Percentiles rank a stretch among this genome's conserved stretches.
These are phyloP conservation scores for Aphyosemion australe DNA, from an alignment of 2,113 vertebrate species.

Conservation along the genomic window DNA sequence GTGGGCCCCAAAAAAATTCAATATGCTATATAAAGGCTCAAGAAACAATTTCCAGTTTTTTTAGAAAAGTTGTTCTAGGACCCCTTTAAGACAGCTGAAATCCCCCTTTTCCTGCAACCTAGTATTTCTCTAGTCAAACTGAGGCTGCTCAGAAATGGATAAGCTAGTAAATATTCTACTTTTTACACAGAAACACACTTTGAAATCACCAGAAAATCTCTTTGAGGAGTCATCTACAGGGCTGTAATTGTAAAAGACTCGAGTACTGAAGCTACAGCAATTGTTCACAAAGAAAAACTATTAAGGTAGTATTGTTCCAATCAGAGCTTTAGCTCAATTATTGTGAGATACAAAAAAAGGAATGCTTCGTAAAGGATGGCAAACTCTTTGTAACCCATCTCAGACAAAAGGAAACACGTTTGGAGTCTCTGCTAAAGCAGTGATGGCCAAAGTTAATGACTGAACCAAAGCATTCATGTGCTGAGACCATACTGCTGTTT, in stretches of 20 bases:
- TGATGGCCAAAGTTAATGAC: background rate
- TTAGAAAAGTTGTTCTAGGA: too few relatives aligned
- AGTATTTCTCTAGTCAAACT: too few relatives aligned
- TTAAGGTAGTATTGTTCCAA: background rate
- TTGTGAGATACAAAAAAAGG: too few relatives aligned
- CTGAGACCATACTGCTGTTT: background rate
- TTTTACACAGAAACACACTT: too few relatives aligned
- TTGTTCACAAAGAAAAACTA: conserved; percentile 12
- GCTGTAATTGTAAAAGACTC: background rate
- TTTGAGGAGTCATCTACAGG: conserved; percentile 3
- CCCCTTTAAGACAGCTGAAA: too few relatives aligned
- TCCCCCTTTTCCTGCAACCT: too few relatives aligned
- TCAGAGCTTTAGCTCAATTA: too few relatives aligned
- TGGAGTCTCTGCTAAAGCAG: background rate
- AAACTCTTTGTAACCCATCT: background rate
- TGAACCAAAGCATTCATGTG: conserved; percentile 1
- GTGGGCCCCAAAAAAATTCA: too few relatives aligned
- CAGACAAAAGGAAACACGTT: conserved; percentile 9
- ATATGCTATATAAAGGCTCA: too few relatives aligned
- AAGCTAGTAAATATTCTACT: too few relatives aligned
- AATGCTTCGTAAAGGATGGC: background rate
- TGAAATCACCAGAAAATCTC: background rate
- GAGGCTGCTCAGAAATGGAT: too few relatives aligned
- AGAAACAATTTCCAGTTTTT: too few relatives aligned
- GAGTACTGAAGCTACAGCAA: conserved; percentile 1